Conservation (phyloP, 2,113 vertebrate genomes). For the Bufo bufo region DNA sequence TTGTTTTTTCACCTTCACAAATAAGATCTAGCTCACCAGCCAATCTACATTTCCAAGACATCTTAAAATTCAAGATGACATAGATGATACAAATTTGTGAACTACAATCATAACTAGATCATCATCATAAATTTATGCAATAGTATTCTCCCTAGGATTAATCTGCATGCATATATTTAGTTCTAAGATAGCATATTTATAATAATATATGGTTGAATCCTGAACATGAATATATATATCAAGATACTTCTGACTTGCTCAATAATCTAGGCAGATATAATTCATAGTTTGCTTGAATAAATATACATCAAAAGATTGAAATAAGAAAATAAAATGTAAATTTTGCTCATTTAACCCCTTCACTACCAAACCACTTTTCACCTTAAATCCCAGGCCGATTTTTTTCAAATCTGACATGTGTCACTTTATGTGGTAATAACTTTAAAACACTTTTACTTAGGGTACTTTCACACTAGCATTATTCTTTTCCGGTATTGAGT, state of each 20-base stretch:
- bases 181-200: conserved; percentile 3
- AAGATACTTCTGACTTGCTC: neutral
- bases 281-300: neutral
- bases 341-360: neutral
- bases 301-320: neutral
- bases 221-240: conserved; percentile 29
- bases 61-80: neutral
- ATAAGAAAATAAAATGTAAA: neutral
- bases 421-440: too few species aligned
- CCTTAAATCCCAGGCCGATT: too few species aligned
- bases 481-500: too few species aligned
- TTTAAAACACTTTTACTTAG: too few species aligned
- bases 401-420: too few species aligned
- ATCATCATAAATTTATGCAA: conserved; percentile 4
- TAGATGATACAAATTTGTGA: conserved; percentile 10
- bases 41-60: neutral
- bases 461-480: too few species aligned
- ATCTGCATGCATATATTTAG: conserved; percentile 21
- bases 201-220: neutral
- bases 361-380: too few species aligned
- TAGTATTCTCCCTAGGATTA: conserved; percentile 15
- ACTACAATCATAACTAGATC: conserved; percentile 22
- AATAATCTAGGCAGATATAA: neutral
- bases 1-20: neutral
- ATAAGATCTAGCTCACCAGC: neutral